Evolutionary conservation across 92 coral and sea anemone genomes (phyloP), one percentile per base, ranked within the genome.

Genomic region (Porites divaricata): DNA sequence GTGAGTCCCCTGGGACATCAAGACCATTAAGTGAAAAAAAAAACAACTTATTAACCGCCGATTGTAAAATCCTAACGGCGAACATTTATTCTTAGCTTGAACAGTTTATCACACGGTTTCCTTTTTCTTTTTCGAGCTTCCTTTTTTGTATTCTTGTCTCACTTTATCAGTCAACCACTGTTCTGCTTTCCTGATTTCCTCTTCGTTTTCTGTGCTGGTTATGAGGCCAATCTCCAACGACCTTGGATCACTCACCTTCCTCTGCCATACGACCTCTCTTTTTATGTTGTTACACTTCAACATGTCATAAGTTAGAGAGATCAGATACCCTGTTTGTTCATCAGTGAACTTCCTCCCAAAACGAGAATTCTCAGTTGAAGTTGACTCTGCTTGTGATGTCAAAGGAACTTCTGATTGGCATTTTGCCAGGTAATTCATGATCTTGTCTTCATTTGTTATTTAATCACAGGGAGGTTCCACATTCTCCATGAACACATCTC

Each of bases 241-340:
- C 22, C 35, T 52, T 28, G 24, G 62, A 62, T 76, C 80, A 13
- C 54, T 45, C 4, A 12, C 41, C 56, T 63, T 81, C 54, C 81
- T 74, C 62, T 83, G 23, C 87, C 87, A 83, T 49, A 83, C 81
- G 52, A 74, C 61, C 52, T 74, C 87, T 48, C 54, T 74, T 74
- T 83, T 83, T 49, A 83, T 56, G 45, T 74, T 73, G 65, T 83
- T 83, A 51, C 63, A 58, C 48, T 63, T 75, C n/a, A 83, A 48
- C 50, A 83, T 41, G 81, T 83, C 81, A 22, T 83, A 20, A 3
- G 73, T 83, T 74, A 83, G 22, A 5, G 45, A 62, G 72, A 56
- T 25, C 17, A 83, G 81, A 74, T 73, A 65, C 12, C 63, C 23
- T 23, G 87, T 74, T 64, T 74, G 87, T 35, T 83, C 87, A 19